Conservation (phyloP, 2,797 vertebrate species). For the Leptatherina wallacei region DNA sequence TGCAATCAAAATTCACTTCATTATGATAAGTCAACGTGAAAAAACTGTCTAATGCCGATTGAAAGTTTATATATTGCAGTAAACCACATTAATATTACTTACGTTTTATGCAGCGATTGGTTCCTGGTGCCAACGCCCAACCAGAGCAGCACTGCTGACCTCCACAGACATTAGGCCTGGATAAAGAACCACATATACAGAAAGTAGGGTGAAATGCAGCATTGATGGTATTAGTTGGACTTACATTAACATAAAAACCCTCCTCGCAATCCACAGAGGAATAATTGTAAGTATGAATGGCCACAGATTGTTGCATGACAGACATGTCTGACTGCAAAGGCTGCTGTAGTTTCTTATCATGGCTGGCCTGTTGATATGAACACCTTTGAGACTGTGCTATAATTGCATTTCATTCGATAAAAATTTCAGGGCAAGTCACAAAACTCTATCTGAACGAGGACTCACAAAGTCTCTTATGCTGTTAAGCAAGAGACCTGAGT, state of each 20-base stretch:
- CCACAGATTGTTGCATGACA: slow-evolving; percentile 53
- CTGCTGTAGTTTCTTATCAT: slow-evolving; percentile 57
- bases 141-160: slow-evolving; percentile 95
- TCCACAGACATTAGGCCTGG: slow-evolving; percentile 93
- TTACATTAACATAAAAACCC: slow-evolving; percentile 5
- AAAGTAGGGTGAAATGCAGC: slow-evolving; percentile 32
- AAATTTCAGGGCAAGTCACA: slow-evolving; percentile 62
- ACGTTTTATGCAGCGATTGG: slow-evolving; percentile 95
- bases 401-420: slow-evolving; percentile 72
- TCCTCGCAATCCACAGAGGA: slow-evolving; percentile 33
- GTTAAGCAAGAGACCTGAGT: slow-evolving; percentile 56
- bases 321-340: slow-evolving; percentile 43
- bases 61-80: neutral
- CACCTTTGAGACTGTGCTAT: slow-evolving; percentile 61
- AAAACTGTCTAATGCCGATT: neutral
- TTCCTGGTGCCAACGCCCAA: slow-evolving; percentile 90
- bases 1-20: neutral
- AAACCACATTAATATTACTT: slow-evolving; percentile 67
- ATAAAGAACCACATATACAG: slow-evolving; percentile 46
- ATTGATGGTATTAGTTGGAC: slow-evolving; percentile 1
- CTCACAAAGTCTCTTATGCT: slow-evolving; percentile 48
- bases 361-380: slow-evolving; percentile 59
- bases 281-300: slow-evolving; percentile 39
- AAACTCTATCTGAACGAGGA: slow-evolving; percentile 66
- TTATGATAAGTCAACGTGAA: neutral